Evolutionary conservation across 2,113 vertebrate species (phyloP).

Genomic region (Corvus cornix): DNA sequence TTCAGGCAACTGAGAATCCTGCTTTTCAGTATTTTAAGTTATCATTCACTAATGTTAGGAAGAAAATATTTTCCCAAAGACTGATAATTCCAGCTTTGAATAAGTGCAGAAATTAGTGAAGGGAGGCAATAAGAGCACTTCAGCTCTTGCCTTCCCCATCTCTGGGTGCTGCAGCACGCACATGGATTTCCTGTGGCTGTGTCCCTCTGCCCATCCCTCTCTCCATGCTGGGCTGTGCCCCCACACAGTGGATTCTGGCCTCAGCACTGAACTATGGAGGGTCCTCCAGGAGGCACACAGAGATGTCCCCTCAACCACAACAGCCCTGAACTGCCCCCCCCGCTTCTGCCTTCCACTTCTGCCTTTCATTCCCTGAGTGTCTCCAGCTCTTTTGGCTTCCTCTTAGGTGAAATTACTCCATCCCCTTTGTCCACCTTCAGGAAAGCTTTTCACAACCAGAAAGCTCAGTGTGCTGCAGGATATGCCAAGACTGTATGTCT

Average conservation of each 20-base stretch:
- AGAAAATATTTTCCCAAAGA: background rate
- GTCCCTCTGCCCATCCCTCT: background rate
- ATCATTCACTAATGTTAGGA: background rate
- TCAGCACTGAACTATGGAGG: background rate
- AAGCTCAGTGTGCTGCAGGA: background rate
- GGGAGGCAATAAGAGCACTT: fast-evolving
- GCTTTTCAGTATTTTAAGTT: background rate
- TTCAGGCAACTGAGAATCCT: background rate
- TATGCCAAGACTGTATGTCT: background rate
- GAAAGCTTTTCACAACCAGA: background rate
- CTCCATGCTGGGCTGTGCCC: background rate
- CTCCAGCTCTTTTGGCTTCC: background rate
- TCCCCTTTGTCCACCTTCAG: background rate
- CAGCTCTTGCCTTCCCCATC: fast-evolving
- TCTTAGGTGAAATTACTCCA: background rate
- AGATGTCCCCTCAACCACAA: background rate
- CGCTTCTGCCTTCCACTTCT: background rate
- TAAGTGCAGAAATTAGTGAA: background rate
- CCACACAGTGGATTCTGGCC: background rate
- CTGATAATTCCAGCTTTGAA: background rate
- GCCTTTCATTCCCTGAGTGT: too few species aligned
- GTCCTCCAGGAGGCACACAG: fast-evolving
- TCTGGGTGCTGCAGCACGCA: fast-evolving
- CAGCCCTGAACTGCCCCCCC: too few species aligned
- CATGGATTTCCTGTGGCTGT: fast-evolving